Evolutionary conservation across 2,888 invertebrate genomes (phyloP), one percentile per base, ranked within the genome.

Genomic region (Andrena minutula): DNA sequence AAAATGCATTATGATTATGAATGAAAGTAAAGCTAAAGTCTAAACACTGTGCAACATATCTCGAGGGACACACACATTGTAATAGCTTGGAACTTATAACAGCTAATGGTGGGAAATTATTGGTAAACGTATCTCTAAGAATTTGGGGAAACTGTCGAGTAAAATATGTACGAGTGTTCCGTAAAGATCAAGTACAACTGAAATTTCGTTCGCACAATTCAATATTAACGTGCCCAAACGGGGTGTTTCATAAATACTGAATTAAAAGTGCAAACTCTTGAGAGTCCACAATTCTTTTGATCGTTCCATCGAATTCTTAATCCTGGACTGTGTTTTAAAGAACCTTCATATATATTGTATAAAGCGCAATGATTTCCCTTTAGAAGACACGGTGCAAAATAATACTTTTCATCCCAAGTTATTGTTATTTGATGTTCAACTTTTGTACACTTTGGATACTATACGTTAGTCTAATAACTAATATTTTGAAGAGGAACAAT

Each of bases 21-120:
- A 84, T 70, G 71, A 72, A 78, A 76, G 28, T 80, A 64, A 83
- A 83, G 79, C 87, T 79, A 86, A 82, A 30, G 64, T 79, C 75
- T 84, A 81, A 75, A 75, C 68, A 82, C 49, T 87, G 83, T 86
- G 75, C 79, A 85, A 81, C 64, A 76, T 80, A 63, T 78, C 60
- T 78, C 58, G 66, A 30, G 41, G 74, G 61, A 82, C 70, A 83
- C 76, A 82, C 68, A 75, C 51, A 74, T 77, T 58, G 61, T 68
- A 73, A 66, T 73, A 79, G 61, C 51, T 71, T 16, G 69, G 28
- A 72, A 76, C 49, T 72, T 63, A 68, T 65, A 74, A 71, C 23
- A 71, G 23, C 26, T 79, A 78, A 75, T 41, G 23, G 66, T 78
- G 70, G n/a, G 56, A 35, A 82, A 85, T 65, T 23, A 73, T 68